These are phyloP conservation scores for Calameuta pallipes DNA, from an alignment of 2,888 invertebrate species.

Conservation along the genomic window DNA sequence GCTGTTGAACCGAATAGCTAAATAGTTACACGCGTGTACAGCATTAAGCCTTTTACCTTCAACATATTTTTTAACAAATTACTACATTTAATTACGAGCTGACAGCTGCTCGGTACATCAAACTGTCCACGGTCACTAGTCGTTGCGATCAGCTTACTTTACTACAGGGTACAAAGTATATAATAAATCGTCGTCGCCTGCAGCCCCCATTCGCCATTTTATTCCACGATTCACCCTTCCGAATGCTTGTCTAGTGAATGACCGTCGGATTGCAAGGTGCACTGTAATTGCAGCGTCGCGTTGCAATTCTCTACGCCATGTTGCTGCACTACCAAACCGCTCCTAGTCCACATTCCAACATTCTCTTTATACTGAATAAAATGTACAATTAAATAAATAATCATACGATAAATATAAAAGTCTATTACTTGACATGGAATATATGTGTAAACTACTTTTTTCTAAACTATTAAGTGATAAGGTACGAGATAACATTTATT, in stretches of 20 bases:
- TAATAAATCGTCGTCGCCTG: background rate
- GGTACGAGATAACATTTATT: background rate
- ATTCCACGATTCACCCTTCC: background rate
- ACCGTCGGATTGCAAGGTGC: background rate
- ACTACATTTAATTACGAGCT: background rate
- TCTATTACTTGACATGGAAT: too few relatives aligned
- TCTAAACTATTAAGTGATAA: background rate
- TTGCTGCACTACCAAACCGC: background rate
- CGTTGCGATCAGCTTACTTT: background rate
- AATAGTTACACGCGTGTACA: background rate
- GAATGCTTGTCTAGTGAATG: background rate
- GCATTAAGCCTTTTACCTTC: background rate
- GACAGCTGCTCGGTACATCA: slow-evolving; percentile 1
- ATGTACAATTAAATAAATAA: background rate
- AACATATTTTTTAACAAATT: background rate
- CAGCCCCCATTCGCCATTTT: background rate
- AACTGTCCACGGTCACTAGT: background rate
- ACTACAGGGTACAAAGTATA: background rate
- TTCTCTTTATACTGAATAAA: background rate
- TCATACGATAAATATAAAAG: too few relatives aligned
- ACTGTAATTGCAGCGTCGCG: background rate
- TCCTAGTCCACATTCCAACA: background rate
- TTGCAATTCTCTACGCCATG: background rate
- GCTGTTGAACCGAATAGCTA: background rate
- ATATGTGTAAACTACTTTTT: too few relatives aligned